phyloP scores from a whole-genome alignment of 2,888 invertebrate genomes.

The Drosophila emarginata region DNA sequence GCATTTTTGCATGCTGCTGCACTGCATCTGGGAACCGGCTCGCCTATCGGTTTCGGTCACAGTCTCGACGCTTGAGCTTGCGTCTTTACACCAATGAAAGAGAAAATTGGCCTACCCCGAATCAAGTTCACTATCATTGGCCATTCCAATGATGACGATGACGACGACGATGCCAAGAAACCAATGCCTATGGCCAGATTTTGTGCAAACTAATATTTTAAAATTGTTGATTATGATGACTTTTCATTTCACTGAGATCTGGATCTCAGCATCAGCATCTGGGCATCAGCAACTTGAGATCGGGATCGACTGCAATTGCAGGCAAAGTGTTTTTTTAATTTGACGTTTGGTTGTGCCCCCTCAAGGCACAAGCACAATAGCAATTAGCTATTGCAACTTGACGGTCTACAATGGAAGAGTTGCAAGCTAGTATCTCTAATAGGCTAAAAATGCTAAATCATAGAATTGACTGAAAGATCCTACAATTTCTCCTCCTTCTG shows the following conservation, averaged over 20 bases:
- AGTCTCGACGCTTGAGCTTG: not conserved
- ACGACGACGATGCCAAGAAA: not conserved
- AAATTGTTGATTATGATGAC: conserved; percentile 70
- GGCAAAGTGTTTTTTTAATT: conserved; percentile 58
- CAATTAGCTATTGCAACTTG: conserved; percentile 41
- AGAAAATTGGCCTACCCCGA: conserved; percentile 62
- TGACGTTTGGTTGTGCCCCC: conserved; percentile 51
- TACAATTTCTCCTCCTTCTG: not conserved
- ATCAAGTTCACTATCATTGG: conserved; percentile 69
- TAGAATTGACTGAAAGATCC: not conserved
- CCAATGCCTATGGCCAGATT: conserved; percentile 37
- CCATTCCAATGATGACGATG: conserved; percentile 20
- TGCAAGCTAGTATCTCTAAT: not conserved
- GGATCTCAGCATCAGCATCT: conserved; percentile 49
- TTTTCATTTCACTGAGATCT: conserved; percentile 66
- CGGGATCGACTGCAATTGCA: conserved; percentile 45
- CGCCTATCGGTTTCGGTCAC: not conserved
- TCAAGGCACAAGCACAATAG: conserved; percentile 39
- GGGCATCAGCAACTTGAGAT: conserved; percentile 8
- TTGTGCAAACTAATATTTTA: conserved; percentile 65
- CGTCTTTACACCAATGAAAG: conserved; percentile 54
- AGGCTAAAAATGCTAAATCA: not conserved
- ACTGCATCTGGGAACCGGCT: conserved; percentile 39
- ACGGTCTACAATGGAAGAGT: conserved; percentile 1
- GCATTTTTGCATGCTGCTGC: conserved; percentile 59